Percentiles rank a stretch among this genome's conserved stretches.
These are phyloP conservation scores for Miichthys miiuy DNA, from an alignment of 2,797 vertebrate species.

Conservation along the genomic window DNA sequence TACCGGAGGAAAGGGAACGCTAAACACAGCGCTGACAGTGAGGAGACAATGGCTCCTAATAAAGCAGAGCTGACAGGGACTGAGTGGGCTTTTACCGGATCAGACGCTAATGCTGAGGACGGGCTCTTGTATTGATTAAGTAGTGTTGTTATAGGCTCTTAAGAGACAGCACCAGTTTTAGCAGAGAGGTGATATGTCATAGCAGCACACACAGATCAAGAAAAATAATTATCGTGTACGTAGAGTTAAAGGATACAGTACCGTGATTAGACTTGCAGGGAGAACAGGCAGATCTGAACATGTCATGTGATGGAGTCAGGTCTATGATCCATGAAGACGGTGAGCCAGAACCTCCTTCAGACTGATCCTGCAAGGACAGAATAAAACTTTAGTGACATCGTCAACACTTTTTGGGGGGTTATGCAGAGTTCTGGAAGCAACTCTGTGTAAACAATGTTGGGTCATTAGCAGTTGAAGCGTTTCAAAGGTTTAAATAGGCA, in stretches of 20 bases:
- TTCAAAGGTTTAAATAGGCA: too few species aligned
- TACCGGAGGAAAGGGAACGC: slow-evolving; percentile 82
- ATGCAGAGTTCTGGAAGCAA: neutral
- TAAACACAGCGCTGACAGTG: slow-evolving; percentile 79
- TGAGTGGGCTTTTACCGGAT: slow-evolving; percentile 78
- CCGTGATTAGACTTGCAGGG: slow-evolving; percentile 32
- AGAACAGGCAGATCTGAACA: slow-evolving; percentile 49
- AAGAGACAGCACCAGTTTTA: slow-evolving; percentile 26
- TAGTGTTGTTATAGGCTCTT: slow-evolving; percentile 61
- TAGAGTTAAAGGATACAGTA: slow-evolving; percentile 34
- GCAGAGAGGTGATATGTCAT: slow-evolving; percentile 19
- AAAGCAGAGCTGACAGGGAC: slow-evolving; percentile 64
- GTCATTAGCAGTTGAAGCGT: too few species aligned
- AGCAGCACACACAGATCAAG: slow-evolving; percentile 16
- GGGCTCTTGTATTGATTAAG: slow-evolving; percentile 77
- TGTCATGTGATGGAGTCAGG: slow-evolving; percentile 56
- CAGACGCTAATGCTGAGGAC: slow-evolving; percentile 63
- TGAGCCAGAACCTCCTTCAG: slow-evolving; percentile 67
- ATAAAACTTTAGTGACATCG: neutral
- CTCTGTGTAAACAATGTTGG: neutral
- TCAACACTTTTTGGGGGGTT: neutral
- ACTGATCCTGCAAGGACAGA: slow-evolving; percentile 51
- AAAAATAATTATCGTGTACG: neutral
- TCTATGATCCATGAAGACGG: slow-evolving; percentile 77
- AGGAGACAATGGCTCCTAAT: slow-evolving; percentile 81